phyloP scores from a whole-genome alignment of 2,797 vertebrate genomes.

The Ceryle rudis region DNA sequence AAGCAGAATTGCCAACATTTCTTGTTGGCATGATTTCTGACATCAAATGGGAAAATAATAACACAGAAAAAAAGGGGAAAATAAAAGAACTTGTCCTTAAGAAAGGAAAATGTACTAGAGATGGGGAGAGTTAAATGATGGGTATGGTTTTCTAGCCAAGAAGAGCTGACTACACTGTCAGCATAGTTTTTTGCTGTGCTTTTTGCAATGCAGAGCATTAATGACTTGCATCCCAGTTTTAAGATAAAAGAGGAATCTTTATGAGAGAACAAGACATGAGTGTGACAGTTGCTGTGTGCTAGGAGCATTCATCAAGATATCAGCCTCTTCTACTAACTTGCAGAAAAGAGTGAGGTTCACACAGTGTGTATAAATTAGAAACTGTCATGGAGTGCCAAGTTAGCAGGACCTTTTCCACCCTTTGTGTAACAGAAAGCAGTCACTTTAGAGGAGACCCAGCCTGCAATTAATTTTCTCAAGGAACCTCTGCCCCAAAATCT shows the following conservation, averaged over 20 bases:
- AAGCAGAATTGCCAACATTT: not conserved
- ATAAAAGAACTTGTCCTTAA: not conserved
- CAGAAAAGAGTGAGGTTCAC: not conserved
- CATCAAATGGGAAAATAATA: not conserved
- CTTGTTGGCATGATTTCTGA: not conserved
- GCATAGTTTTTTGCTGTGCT: not conserved
- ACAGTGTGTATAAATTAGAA: not conserved
- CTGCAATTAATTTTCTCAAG: not conserved
- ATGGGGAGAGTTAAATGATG: not conserved
- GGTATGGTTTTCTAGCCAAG: not conserved
- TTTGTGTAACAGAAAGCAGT: not conserved
- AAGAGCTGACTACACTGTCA: not conserved
- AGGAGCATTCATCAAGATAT: not conserved
- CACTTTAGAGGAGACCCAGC: not conserved
- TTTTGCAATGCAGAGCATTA: not conserved
- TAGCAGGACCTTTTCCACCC: not conserved
- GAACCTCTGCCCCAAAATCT: not conserved
- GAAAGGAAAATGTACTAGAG: not conserved
- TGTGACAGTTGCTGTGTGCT: not conserved
- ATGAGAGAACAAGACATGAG: fast-evolving
- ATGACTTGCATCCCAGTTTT: not conserved
- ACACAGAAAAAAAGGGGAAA: not conserved
- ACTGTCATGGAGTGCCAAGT: not conserved
- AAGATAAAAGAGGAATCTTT: not conserved
- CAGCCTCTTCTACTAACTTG: not conserved